Conservation (phyloP, 2,797 vertebrate species). For the Megaceryle alcyon region DNA sequence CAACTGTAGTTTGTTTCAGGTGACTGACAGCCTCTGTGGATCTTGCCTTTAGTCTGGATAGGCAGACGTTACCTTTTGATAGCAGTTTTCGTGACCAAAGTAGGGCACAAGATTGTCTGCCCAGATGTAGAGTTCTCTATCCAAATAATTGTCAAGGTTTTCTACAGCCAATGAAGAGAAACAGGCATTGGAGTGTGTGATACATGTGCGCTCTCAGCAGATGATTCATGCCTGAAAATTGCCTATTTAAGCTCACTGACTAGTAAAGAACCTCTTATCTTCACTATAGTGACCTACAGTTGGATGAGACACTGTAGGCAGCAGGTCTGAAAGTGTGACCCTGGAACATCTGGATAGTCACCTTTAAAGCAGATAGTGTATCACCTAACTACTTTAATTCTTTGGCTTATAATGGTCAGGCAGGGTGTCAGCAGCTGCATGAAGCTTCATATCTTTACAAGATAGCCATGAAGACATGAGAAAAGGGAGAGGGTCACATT, state of each 20-base stretch:
- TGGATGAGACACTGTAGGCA: background rate
- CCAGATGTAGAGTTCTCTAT: background rate
- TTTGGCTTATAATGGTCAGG: background rate
- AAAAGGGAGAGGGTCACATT: background rate
- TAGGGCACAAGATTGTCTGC: background rate
- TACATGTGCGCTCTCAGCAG: background rate
- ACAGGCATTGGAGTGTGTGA: background rate
- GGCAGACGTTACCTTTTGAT: background rate
- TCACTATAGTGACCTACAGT: background rate
- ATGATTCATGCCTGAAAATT: background rate
- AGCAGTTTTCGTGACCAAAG: background rate
- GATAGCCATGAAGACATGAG: background rate
- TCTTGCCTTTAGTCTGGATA: background rate
- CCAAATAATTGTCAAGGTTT: background rate
- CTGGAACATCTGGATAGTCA: background rate
- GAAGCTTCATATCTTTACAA: background rate
- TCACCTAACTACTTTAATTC: background rate
- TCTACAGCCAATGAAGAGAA: background rate
- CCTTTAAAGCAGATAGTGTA: background rate
- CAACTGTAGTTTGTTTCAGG: background rate
- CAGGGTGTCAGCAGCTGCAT: background rate
- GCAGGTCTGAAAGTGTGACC: background rate
- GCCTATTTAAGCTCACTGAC: background rate
- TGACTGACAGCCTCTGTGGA: background rate
- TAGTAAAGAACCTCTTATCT: background rate